These are phyloP conservation scores for Spatulosminthurus flaviceps DNA, from an alignment of 2,888 invertebrate species.

Conservation along the genomic window DNA sequence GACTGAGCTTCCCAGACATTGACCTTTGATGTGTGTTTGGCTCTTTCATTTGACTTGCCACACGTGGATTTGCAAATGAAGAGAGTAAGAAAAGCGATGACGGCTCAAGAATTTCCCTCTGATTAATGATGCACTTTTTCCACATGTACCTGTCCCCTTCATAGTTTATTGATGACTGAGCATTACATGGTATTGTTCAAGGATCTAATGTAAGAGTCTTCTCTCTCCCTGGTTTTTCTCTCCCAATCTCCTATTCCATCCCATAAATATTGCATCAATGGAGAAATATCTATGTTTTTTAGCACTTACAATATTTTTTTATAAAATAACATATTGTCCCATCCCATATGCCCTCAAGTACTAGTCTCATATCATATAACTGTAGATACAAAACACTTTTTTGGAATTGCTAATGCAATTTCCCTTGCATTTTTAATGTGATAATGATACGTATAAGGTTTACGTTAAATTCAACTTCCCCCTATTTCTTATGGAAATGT, in stretches of 20 bases:
- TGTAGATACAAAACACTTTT: no score
- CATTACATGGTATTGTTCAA: constrained; percentile 18
- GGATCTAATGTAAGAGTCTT: background rate
- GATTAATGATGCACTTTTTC: constrained; percentile 18
- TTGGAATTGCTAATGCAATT: no score
- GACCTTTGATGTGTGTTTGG: constrained; percentile 10
- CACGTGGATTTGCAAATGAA: constrained; percentile 18
- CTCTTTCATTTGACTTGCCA: constrained; percentile 12
- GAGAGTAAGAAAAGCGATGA: constrained; percentile 3
- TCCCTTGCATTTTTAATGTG: no score
- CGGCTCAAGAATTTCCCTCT: constrained; percentile 10
- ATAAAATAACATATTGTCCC: no score
- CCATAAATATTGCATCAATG: background rate
- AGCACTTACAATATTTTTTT: no score
- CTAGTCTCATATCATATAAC: no score
- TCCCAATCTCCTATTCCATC: background rate
- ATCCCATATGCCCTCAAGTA: no score
- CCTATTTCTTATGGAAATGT: no score
- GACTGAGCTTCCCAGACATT: constrained; percentile 5
- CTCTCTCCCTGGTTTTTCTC: background rate
- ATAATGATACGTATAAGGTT: no score
- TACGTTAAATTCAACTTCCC: no score
- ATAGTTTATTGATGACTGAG: constrained; percentile 12
- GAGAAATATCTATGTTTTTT: background rate
- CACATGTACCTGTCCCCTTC: constrained; percentile 4